Evolutionary conservation across 2,888 invertebrate species (phyloP), one percentile per base, ranked within the genome.

Genomic region (Drosophila hamatofila): DNA sequence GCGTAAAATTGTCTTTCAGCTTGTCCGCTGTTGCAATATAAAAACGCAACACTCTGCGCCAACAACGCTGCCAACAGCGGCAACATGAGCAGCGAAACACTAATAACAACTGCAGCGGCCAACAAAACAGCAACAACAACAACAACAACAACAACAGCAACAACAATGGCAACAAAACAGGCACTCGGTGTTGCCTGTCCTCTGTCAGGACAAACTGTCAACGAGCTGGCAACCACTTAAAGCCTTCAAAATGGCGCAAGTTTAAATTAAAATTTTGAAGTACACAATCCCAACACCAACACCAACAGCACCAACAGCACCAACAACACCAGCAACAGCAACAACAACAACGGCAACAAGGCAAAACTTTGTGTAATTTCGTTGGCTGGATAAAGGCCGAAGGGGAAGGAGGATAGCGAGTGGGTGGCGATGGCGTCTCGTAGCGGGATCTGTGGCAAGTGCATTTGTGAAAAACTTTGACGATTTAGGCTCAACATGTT

Each of bases 401-500:
- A 12, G 12, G 56, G 30, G 23, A 9, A 6, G 25, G 18, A 12
- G 33, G 33, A n/a, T n/a, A n/a, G 33, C 12, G 14, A 4, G 14
- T 16, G 44, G 75, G 37, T 18, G 61, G n/a, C 39, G 2, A 3
- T 9, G 56, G 27, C 56, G 27, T 39, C 71, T 49, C 69, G 46
- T 78, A 54, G 71, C 73, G 62, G 77, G 80, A 80, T 84, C 77
- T 77, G 80, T 80, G 85, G 81, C 78, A 80, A 85, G 83, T 85
- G 86, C 84, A 86, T 86, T 88, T 86, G 84, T 68, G 80, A 72
- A 88, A 80, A 90, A 88, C 87, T 90, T 90, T 90, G 90, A 90
- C 90, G 91, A 91, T 91, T 90, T 91, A 91, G 90, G 90, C 90
- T 91, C 91, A 88, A 91, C 88, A 89, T 90, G 88, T 88, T 86